These are phyloP conservation scores for Acanthosepion esculentum DNA, from an alignment of 2,888 invertebrate genomes.

Conservation along the genomic window DNA sequence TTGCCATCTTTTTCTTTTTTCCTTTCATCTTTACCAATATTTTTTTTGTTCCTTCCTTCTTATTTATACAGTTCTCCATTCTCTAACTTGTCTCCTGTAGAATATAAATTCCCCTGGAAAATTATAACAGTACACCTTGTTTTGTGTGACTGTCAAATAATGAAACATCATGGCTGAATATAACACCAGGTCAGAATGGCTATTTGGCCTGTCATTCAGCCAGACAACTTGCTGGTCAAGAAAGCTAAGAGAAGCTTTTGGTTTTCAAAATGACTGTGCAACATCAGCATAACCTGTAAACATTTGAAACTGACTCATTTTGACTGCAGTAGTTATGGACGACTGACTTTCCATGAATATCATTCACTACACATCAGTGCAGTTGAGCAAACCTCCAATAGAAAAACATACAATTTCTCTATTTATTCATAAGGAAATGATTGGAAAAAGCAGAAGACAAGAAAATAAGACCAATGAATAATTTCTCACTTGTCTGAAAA, in stretches of 20 bases:
- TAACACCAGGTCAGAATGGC: no score
- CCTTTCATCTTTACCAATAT: no score
- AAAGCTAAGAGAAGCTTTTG: neutral
- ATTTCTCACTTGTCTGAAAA: conserved; percentile 14
- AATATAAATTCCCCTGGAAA: no score
- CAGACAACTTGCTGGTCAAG: neutral
- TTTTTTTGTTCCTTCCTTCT: no score
- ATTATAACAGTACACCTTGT: no score
- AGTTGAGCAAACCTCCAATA: neutral
- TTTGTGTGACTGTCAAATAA: no score
- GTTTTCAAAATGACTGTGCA: neutral
- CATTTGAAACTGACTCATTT: neutral
- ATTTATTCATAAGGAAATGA: neutral
- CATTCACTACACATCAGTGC: neutral
- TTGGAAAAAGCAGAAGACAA: neutral
- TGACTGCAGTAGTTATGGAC: neutral
- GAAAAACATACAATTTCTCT: conserved; percentile 17
- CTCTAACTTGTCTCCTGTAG: no score
- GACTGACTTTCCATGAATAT: conserved; percentile 33
- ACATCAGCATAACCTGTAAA: neutral
- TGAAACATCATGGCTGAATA: no score
- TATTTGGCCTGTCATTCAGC: neutral
- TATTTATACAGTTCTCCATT: no score
- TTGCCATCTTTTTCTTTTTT: no score
- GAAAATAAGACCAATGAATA: neutral